These are phyloP conservation scores for Cairina moschata DNA, from an alignment of 2,113 vertebrate species.

Conservation along the genomic window DNA sequence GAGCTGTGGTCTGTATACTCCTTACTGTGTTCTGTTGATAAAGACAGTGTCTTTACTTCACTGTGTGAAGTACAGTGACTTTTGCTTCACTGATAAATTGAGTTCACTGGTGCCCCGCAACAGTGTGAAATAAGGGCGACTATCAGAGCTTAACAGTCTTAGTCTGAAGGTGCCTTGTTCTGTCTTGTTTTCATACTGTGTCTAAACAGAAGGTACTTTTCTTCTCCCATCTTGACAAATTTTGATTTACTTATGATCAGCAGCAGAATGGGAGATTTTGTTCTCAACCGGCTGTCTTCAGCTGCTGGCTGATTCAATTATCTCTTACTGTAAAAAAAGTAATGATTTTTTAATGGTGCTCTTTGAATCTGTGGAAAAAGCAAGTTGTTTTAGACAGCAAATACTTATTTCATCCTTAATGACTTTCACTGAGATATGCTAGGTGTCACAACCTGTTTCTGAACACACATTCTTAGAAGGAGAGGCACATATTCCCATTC, in stretches of 20 bases:
- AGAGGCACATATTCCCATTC: background rate
- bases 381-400: background rate
- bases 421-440: background rate
- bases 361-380: background rate
- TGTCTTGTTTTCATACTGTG: background rate
- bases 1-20: background rate
- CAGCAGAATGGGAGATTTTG: background rate
- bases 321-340: conserved; percentile 11
- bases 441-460: background rate
- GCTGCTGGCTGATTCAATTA: conserved; percentile 24
- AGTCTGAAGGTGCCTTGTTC: background rate
- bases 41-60: background rate
- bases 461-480: background rate
- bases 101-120: background rate
- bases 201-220: background rate
- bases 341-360: background rate
- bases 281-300: background rate
- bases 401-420: background rate
- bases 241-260: background rate
- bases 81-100: background rate
- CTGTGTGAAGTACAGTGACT: background rate
- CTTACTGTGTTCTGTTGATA: background rate
- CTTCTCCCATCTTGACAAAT: background rate
- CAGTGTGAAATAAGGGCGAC: background rate
- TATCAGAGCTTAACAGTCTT: background rate